Evolutionary conservation across 2,113 vertebrate species (phyloP).

Genomic region (Tupaia chinensis): DNA sequence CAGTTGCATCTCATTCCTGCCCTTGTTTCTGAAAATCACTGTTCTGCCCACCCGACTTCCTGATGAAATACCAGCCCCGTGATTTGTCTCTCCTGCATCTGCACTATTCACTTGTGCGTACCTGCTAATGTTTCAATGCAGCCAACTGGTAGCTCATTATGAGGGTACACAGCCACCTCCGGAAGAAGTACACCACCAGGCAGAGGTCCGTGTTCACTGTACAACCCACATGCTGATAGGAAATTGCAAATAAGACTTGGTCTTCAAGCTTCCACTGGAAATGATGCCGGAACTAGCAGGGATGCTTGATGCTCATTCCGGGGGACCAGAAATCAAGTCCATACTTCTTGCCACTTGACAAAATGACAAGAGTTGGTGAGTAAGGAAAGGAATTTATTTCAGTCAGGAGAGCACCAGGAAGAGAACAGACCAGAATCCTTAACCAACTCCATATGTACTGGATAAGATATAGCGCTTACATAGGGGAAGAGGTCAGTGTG

Average conservation of each 20-base stretch:
- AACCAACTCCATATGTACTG: too few relatives aligned
- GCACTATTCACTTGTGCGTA: neutral
- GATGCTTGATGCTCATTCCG: too few relatives aligned
- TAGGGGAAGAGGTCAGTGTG: too few relatives aligned
- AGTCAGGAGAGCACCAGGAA: too few relatives aligned
- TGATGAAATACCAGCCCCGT: neutral
- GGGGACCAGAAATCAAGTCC: too few relatives aligned
- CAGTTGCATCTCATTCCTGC: too few relatives aligned
- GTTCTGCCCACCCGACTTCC: neutral
- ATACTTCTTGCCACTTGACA: too few relatives aligned
- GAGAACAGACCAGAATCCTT: too few relatives aligned
- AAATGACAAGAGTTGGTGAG: too few relatives aligned
- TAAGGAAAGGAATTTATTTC: too few relatives aligned
- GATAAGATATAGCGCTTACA: too few relatives aligned
- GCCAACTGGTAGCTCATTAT: neutral
- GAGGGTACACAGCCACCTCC: neutral
- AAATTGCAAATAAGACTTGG: neutral
- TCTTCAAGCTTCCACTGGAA: neutral
- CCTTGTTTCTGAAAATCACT: neutral
- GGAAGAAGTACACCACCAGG: neutral
- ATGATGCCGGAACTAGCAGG: neutral
- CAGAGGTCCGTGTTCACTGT: fast-evolving
- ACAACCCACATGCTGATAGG: fast-evolving
- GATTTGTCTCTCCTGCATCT: neutral
- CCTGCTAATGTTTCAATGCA: too few relatives aligned